These are phyloP conservation scores for Homalodisca vitripennis DNA, from an alignment of 1,140 invertebrate genomes.

Conservation along the genomic window DNA sequence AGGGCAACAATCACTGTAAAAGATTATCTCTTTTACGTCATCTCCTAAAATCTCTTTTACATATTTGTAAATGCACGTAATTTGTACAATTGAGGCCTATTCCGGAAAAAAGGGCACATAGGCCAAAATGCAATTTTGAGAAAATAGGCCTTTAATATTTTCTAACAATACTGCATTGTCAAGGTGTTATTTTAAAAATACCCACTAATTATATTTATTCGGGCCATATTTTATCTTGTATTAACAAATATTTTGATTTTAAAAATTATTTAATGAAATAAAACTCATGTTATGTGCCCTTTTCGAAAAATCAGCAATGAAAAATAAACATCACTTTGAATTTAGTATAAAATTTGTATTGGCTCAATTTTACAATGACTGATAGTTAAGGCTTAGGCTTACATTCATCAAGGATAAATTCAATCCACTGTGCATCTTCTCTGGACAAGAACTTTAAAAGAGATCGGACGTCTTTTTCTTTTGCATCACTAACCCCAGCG, in stretches of 20 bases:
- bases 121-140: no score
- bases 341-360: neutral
- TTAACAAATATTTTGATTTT: neutral
- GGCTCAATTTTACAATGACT: neutral
- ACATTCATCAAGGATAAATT: slow-evolving; percentile 4
- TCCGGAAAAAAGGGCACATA: no score
- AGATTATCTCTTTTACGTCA: no score
- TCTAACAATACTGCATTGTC: no score
- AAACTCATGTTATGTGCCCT: slow-evolving; percentile 1
- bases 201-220: neutral
- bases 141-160: no score
- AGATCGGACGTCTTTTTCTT: slow-evolving; percentile 3
- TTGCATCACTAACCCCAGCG: neutral
- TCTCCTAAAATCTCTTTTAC: no score
- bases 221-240: neutral
- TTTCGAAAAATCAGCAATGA: neutral
- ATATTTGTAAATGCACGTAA: no score
- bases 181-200: neutral
- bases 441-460: neutral
- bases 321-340: neutral
- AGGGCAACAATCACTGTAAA: no score
- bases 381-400: neutral
- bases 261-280: neutral
- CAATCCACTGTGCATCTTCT: slow-evolving; percentile 3
- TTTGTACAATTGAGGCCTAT: no score